Conservation (phyloP, 37 sponge, comb jelly and placozoan species). For the Geodia barretti region DNA sequence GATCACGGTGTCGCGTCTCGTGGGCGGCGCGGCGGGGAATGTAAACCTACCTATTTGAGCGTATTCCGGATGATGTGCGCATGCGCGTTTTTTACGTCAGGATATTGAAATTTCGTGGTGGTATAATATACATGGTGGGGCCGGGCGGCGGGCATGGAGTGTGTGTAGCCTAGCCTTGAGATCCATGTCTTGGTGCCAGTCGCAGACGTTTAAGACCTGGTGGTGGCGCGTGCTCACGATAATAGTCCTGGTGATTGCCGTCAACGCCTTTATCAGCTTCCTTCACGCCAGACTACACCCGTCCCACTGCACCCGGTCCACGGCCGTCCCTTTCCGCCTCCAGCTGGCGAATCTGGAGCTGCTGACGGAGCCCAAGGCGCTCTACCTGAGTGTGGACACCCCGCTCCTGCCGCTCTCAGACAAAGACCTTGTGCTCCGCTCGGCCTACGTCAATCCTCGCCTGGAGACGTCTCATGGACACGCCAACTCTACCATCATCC, state of each 20-base stretch:
- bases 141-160: too few species aligned
- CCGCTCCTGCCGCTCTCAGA: not conserved
- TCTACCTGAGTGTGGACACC: not conserved
- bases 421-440: not conserved
- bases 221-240: not conserved
- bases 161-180: too few species aligned
- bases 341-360: not conserved
- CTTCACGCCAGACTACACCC: not conserved
- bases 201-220: too few species aligned
- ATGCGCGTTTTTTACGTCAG: too few species aligned
- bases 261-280: not conserved
- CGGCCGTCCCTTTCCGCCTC: not conserved
- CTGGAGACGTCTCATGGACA: not conserved
- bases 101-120: too few species aligned
- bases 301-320: not conserved
- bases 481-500: not conserved
- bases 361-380: not conserved
- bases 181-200: too few species aligned
- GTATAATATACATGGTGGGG: too few species aligned
- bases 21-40: too few species aligned
- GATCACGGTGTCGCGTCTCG: too few species aligned
- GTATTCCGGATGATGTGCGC: too few species aligned
- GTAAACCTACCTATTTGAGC: too few species aligned
- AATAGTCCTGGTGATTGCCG: not conserved
- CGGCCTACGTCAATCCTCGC: not conserved